phyloP scores from a whole-genome alignment of 2,113 vertebrate genomes.

The Butorides virescens region DNA sequence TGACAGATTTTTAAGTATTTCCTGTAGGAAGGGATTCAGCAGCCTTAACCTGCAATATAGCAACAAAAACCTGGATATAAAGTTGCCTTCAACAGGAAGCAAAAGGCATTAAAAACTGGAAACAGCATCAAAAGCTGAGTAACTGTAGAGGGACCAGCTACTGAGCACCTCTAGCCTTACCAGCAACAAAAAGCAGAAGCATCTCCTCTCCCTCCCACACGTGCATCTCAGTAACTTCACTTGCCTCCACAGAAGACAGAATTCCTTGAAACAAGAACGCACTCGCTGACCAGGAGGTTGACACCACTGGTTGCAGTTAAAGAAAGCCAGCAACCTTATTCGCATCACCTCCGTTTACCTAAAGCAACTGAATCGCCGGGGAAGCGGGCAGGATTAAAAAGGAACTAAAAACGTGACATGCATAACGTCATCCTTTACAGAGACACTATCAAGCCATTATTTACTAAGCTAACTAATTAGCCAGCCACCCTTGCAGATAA shows the following conservation, averaged over 20 bases:
- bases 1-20: not conserved
- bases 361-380: not conserved
- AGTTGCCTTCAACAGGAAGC: not conserved
- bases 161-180: not conserved
- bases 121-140: not conserved
- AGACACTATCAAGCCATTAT: conserved; percentile 12
- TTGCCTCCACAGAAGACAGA: not conserved
- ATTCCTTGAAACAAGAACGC: not conserved
- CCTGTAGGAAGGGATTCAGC: not conserved
- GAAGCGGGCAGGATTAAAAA: not conserved
- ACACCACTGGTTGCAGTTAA: too few species aligned
- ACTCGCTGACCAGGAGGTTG: rapidly evolving
- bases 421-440: not conserved
- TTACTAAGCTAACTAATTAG: conserved; percentile 50
- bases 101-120: not conserved
- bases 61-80: not conserved
- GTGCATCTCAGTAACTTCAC: not conserved
- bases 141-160: not conserved
- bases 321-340: not conserved
- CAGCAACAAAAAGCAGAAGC: not conserved
- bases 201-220: not conserved
- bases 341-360: not conserved
- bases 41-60: not conserved
- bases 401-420: not conserved
- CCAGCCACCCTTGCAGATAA: conserved; percentile 43